Evolutionary conservation across 2,113 vertebrate species (phyloP).

Genomic region (Thymallus thymallus): DNA sequence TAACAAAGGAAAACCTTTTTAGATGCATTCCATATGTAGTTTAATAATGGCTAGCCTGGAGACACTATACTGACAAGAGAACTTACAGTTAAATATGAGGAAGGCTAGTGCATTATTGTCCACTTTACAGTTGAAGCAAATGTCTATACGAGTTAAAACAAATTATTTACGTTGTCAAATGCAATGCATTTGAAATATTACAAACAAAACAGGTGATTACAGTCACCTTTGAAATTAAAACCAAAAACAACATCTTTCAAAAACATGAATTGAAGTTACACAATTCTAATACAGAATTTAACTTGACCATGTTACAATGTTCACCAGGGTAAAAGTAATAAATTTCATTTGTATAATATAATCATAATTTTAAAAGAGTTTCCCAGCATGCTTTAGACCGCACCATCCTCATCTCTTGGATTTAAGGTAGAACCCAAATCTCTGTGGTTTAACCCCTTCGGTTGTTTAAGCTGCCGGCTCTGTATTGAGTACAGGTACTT

Average conservation of each 20-base stretch:
- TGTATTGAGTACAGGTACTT: constrained; percentile 98
- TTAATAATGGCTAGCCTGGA: constrained; percentile 9
- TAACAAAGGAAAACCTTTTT: constrained; percentile 55
- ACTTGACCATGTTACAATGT: constrained; percentile 47
- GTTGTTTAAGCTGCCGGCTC: constrained; percentile 97
- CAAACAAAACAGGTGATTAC: constrained; percentile 76
- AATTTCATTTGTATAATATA: constrained; percentile 70
- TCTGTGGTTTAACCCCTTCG: constrained; percentile 90
- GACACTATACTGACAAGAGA: background rate
- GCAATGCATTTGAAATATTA: constrained; percentile 91
- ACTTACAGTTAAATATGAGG: constrained; percentile 12
- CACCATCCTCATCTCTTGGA: constrained; percentile 90
- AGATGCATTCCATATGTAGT: constrained; percentile 51
- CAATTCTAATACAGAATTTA: constrained; percentile 75
- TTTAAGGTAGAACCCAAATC: constrained; percentile 87
- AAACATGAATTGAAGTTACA: constrained; percentile 75
- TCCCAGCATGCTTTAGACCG: constrained; percentile 83
- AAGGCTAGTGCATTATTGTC: background rate
- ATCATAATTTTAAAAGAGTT: constrained; percentile 38
- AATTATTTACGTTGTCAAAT: constrained; percentile 14
- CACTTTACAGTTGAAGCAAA: constrained; percentile 20
- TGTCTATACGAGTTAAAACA: background rate
- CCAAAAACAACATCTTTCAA: constrained; percentile 72
- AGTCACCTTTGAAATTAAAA: constrained; percentile 70
- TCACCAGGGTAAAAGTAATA: constrained; percentile 60